Conservation (phyloP, 2,888 invertebrate species). For the Patella ulyssiponensis region DNA sequence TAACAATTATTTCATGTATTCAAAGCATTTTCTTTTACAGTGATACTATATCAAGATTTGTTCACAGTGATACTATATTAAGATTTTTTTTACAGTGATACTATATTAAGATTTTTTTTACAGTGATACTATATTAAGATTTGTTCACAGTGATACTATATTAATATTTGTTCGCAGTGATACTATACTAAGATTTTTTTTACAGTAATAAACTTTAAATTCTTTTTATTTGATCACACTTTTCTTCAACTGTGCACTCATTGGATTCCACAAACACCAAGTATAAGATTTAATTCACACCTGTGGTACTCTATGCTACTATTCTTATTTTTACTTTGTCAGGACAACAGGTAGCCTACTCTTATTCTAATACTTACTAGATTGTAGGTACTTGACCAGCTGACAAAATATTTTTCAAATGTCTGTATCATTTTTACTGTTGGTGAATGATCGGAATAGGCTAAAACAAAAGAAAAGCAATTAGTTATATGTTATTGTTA, state of each 20-base stretch:
- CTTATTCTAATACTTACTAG: slow-evolving; percentile 45
- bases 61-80: background rate
- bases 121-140: background rate
- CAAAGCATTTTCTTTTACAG: no score
- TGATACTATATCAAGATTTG: background rate
- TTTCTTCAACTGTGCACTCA: no score
- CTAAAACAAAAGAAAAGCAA: slow-evolving; percentile 61
- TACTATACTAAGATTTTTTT: background rate
- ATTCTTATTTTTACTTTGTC: no score
- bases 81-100: background rate
- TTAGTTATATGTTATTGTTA: background rate
- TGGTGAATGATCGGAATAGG: slow-evolving; percentile 74
- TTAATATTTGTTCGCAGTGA: background rate
- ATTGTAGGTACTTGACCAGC: slow-evolving; percentile 68
- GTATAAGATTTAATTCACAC: no score
- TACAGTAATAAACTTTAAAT: no score
- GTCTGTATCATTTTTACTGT: slow-evolving; percentile 75
- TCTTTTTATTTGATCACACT: no score
- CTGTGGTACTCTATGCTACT: no score
- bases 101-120: background rate
- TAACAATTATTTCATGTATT: no score
- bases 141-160: no score
- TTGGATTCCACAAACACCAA: no score
- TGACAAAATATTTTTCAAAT: slow-evolving; percentile 76
- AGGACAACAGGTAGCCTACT: no score